phyloP scores from a whole-genome alignment of 2,888 invertebrate species.

The Agriopis aurantiaria region DNA sequence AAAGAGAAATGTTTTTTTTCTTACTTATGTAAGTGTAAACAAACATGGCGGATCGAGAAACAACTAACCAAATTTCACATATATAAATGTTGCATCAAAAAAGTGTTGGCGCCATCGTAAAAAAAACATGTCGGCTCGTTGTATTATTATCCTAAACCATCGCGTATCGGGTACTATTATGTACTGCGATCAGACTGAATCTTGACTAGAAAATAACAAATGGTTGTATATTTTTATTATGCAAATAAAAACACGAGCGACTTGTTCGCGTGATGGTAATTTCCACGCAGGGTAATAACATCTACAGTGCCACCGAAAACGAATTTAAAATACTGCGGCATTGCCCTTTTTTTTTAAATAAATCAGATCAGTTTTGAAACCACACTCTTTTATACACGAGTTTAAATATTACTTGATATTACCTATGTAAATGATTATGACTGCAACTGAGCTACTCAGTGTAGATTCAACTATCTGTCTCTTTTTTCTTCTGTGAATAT shows the following conservation, averaged over 20 bases:
- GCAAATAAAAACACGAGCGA: neutral
- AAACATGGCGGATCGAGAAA: too few relatives aligned
- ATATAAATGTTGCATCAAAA: too few relatives aligned
- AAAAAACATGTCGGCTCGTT: too few relatives aligned
- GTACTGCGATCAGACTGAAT: neutral
- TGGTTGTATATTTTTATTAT: neutral
- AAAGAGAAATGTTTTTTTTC: too few relatives aligned
- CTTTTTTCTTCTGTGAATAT: slow-evolving; percentile 31
- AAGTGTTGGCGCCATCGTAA: too few relatives aligned
- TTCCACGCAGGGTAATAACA: neutral
- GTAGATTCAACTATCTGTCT: slow-evolving; percentile 1
- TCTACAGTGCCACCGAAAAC: neutral
- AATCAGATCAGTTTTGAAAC: slow-evolving; percentile 4
- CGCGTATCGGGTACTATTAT: neutral
- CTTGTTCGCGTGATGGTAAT: neutral
- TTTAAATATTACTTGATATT: neutral
- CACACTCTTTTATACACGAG: slow-evolving; percentile 6
- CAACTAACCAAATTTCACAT: too few relatives aligned
- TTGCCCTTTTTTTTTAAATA: neutral
- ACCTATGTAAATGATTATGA: slow-evolving; percentile 20
- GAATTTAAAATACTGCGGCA: neutral
- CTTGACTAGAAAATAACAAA: neutral
- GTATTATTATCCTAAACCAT: neutral
- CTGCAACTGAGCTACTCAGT: slow-evolving; percentile 18
- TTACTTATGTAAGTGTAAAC: too few relatives aligned